phyloP scores from a whole-genome alignment of 2,113 vertebrate species.

The Elachura formosa region DNA sequence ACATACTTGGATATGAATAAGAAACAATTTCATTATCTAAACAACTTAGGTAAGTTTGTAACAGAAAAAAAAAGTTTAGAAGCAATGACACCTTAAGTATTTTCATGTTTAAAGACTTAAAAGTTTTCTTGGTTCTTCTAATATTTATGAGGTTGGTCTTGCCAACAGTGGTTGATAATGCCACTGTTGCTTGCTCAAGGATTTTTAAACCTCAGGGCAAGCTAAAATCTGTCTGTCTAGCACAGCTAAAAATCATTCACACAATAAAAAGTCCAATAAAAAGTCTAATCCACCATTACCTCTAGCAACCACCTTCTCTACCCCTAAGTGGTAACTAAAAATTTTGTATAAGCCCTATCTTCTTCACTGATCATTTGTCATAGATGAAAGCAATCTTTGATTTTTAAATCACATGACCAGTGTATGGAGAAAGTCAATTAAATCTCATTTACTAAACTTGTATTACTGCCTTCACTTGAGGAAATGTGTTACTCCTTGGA shows the following conservation, averaged over 20 bases:
- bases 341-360: not conserved
- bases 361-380: not conserved
- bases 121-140: not conserved
- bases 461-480: not conserved
- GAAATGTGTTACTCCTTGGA: not conserved
- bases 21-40: not conserved
- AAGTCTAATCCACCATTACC: not conserved
- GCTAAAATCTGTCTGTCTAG: not conserved
- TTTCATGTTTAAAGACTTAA: not conserved
- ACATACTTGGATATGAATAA: not conserved
- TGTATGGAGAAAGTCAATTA: not conserved
- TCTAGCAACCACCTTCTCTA: constrained; percentile 26
- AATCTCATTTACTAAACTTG: not conserved
- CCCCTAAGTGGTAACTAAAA: not conserved
- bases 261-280: not conserved
- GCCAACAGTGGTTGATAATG: not conserved
- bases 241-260: not conserved
- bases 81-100: not conserved
- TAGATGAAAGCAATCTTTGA: not conserved
- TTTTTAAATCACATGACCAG: not conserved
- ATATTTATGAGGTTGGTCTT: not conserved
- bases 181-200: not conserved
- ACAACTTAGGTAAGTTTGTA: not conserved
- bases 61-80: not conserved
- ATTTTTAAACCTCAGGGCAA: constrained; percentile 1